Evolutionary conservation across 2,888 invertebrate genomes (phyloP), one percentile per base, ranked within the genome.

Genomic region (Drosophila kambysellisi): DNA sequence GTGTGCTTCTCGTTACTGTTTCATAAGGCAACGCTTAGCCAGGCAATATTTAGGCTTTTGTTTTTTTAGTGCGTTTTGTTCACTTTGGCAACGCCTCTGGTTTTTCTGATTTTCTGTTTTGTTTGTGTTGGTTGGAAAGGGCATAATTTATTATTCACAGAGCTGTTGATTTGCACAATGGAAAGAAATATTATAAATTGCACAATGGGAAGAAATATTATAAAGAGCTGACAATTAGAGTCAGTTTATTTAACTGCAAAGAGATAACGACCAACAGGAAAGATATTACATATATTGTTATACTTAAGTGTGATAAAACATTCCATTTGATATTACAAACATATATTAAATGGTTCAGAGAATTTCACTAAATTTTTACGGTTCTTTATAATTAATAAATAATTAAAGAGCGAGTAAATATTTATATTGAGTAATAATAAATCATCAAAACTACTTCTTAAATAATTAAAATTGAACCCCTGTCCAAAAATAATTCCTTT

Each of bases 71-170:
- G 20, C 20, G 20, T 25, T 25, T 25, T 25, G 20, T 25, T 25
- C 20, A 25, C 20, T 25, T 25, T 25, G 20, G 20, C 20, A 25
- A 25, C 20, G 20, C 20, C 20, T 25, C 20, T 25, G 20, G 20
- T 25, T 25, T 25, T 1, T 25, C 20, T 25, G 20, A 25, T 25
- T 25, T 25, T 25, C 20, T 25, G 20, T 25, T 25, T 25, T 25
- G 20, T 25, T 25, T 25, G 20, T 25, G 20, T 25, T 25, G 0
- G 20, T 25, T 25, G 20, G 20, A 1, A n/a, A 25, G 20, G 0
- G 71, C 67, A 81, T 72, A 81, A 81, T 83, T 81, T 77, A 81
- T 83, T 72, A 81, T 83, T 76, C 74, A 68, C 67, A 68, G 62
- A 48, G 52, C 66, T 67, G 54, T 65, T 67, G 61, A 64, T 41